Evolutionary conservation across 2,888 invertebrate genomes (phyloP).

Genomic region (Dasysyrphus albostriatus): DNA sequence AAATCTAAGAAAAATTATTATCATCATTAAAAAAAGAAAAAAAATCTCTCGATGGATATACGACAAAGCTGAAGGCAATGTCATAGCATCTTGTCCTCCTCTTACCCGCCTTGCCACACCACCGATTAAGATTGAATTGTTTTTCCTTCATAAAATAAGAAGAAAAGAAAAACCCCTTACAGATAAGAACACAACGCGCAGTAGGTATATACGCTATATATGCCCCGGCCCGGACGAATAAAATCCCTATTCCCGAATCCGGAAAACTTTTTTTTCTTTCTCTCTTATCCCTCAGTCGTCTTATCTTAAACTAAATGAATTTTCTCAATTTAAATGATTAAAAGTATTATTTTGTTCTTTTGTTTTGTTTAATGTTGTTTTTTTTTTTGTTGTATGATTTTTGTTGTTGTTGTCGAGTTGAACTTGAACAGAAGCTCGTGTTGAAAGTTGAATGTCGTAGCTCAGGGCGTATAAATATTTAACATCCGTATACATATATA

Average conservation of each 20-base stretch:
- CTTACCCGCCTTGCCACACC: too few relatives aligned
- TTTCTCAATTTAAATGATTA: slow-evolving; percentile 3
- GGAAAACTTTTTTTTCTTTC: not conserved
- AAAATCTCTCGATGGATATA: slow-evolving; percentile 39
- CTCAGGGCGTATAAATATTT: not conserved
- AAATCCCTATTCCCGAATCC: not conserved
- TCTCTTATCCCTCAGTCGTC: not conserved
- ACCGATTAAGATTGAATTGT: too few relatives aligned
- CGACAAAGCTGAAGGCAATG: slow-evolving; percentile 33
- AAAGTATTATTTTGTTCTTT: not conserved
- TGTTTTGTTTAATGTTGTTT: slow-evolving; percentile 1
- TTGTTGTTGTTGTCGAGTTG: slow-evolving; percentile 5
- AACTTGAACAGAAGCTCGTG: slow-evolving; percentile 34
- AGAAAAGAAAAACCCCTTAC: too few relatives aligned
- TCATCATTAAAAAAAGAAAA: slow-evolving; percentile 45
- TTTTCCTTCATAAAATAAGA: too few relatives aligned
- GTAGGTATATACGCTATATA: too few relatives aligned
- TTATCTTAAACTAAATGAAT: slow-evolving; percentile 3
- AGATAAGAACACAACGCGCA: too few relatives aligned
- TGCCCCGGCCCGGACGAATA: too few relatives aligned
- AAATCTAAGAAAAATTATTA: slow-evolving; percentile 50
- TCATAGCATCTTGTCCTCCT: not conserved
- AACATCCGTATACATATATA: not conserved
- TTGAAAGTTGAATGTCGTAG: slow-evolving; percentile 16
- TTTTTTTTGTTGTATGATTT: not conserved